A percentile compares a stretch with the other conserved stretches of the same genome.
These are phyloP conservation scores for Asbolus verrucosus DNA, from an alignment of 1,140 invertebrate genomes.

Conservation along the genomic window DNA sequence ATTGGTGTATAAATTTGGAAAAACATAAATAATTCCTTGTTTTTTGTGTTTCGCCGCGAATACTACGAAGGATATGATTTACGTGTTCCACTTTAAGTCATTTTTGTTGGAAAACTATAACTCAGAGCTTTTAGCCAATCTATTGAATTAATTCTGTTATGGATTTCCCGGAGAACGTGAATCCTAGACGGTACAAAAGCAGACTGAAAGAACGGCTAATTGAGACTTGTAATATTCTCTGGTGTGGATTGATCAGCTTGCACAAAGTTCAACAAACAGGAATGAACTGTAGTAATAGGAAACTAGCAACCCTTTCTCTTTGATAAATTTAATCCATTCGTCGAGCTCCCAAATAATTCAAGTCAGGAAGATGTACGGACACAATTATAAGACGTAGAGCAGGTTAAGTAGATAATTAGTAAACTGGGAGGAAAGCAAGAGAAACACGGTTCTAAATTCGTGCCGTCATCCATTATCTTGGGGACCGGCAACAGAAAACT, in stretches of 20 bases:
- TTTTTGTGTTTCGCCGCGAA: constrained; percentile 22
- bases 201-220: background rate
- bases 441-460: constrained; percentile 47
- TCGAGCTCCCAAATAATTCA: constrained; percentile 41
- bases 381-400: constrained; percentile 51
- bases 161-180: constrained; percentile 17
- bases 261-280: constrained; percentile 33
- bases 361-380: constrained; percentile 49
- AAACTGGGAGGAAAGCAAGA: constrained; percentile 45
- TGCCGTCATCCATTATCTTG: constrained; percentile 46
- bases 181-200: background rate
- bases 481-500: constrained; percentile 27
- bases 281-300: constrained; percentile 41
- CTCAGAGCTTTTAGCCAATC: constrained; percentile 17
- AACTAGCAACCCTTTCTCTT: constrained; percentile 44
- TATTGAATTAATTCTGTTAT: constrained; percentile 18
- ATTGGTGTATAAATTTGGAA: constrained; percentile 27
- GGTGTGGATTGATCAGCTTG: constrained; percentile 15
- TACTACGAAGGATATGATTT: constrained; percentile 15
- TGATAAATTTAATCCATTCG: constrained; percentile 45
- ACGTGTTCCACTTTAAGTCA: constrained; percentile 27
- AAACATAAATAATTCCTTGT: constrained; percentile 32
- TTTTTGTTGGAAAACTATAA: constrained; percentile 14
- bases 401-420: constrained; percentile 55
- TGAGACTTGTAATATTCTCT: constrained; percentile 9